These are phyloP conservation scores for Epistrophe eligans DNA, from an alignment of 2,888 invertebrate genomes.

Conservation along the genomic window DNA sequence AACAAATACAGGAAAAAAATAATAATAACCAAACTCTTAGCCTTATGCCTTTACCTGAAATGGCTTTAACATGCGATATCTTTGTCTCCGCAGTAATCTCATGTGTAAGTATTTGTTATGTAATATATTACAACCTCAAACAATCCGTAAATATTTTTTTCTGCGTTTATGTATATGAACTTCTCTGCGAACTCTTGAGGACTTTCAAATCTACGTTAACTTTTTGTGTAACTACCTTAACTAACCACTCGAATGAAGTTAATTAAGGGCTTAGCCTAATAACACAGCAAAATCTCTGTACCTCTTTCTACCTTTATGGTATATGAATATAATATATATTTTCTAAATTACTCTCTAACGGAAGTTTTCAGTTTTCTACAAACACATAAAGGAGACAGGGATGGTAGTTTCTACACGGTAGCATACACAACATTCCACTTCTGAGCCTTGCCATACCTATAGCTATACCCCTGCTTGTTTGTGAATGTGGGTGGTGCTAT, in stretches of 20 bases:
- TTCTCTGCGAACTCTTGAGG: constrained; percentile 23
- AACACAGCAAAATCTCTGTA: constrained; percentile 60
- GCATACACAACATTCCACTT: constrained; percentile 14
- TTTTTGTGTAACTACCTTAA: constrained; percentile 58
- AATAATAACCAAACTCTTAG: background rate
- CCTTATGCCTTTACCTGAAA: background rate
- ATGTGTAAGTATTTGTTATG: background rate
- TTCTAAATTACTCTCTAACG: constrained; percentile 52
- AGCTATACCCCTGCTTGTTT: background rate
- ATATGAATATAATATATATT: background rate
- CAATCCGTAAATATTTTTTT: background rate
- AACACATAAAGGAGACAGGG: constrained; percentile 10
- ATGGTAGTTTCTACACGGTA: background rate
- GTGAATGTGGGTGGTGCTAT: background rate
- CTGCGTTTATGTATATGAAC: background rate
- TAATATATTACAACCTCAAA: constrained; percentile 5
- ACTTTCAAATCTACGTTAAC: constrained; percentile 41
- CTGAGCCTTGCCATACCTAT: constrained; percentile 3
- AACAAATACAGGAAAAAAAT: background rate
- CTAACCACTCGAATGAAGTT: constrained; percentile 68
- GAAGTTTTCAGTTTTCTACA: constrained; percentile 31
- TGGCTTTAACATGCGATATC: constrained; percentile 12
- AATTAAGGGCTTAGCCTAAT: constrained; percentile 67
- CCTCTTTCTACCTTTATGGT: background rate
- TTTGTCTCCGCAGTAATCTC: background rate